Evolutionary conservation across 2,888 invertebrate genomes (phyloP), one percentile per base, ranked within the genome.

Genomic region (Amaurobius ferox): DNA sequence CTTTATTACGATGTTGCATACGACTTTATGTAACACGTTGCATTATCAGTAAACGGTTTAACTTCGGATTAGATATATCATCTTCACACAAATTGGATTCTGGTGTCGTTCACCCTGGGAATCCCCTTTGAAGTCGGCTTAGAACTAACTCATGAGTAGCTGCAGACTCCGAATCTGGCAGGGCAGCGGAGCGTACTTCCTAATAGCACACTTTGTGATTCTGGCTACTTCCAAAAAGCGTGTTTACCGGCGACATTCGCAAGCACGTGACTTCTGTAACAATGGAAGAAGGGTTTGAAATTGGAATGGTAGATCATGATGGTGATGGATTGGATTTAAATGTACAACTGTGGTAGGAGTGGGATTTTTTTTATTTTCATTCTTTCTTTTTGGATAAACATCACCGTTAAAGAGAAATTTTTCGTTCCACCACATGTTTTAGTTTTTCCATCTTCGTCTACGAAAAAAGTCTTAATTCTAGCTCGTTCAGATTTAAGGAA

Each of bases 181-280:
- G 23, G 0, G 39, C 70, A 78, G 40, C 30, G 28, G 29, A 62
- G 26, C 78, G 62, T 78, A 40, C 29, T 78, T 78, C 78, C 78
- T 70, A 78, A 11, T 23, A 23, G 7, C 7, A 7, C 16, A 16
- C 16, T 9, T 55, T 55, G 23, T 23, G 23, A 3, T 55, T 1
- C 1, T 1, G 55, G 19, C 23, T 55, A 23, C n/a, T 44, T 44
- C 16, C n/a, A 23, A 55, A 55, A 23, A 23, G 23, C 19, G 13
- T 55, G 55, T 55, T 55, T 55, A 55, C 23, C 23, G 3, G 19
- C 23, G 55, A 55, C 23, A 55, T 1, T 55, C 16, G 19, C 5
- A 19, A 23, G 19, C 55, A 55, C 55, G 55, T 55, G 55, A 55
- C 55, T 5, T 1, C 5, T 5, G 19, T 23, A 1, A 55, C 23